Evolutionary conservation across 2,888 invertebrate species (phyloP).

Genomic region (Shargacucullia verbasci): DNA sequence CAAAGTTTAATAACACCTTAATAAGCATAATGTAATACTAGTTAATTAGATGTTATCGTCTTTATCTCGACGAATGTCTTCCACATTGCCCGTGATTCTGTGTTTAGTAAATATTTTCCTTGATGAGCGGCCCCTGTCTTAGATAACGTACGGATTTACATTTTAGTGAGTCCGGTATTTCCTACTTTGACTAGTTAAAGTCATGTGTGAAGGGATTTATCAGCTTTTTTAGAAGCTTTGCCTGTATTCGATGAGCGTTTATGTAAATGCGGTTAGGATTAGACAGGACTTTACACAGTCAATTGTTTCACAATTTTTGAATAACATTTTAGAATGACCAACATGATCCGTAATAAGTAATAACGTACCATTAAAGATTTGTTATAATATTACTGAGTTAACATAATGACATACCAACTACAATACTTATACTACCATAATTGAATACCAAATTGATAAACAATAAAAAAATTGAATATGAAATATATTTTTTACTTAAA

Average conservation of each 20-base stretch:
- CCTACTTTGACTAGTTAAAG: constrained; percentile 50
- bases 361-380: too few relatives aligned
- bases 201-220: constrained; percentile 65
- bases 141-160: constrained; percentile 75
- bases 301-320: too few relatives aligned
- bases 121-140: constrained; percentile 69
- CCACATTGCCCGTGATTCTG: constrained; percentile 71
- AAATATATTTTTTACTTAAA: too few relatives aligned
- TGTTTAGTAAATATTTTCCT: constrained; percentile 85
- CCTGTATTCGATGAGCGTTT: constrained; percentile 51
- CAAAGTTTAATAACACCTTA: constrained; percentile 65
- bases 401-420: too few relatives aligned
- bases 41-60: constrained; percentile 83
- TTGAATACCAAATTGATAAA: too few relatives aligned
- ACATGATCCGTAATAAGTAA: too few relatives aligned
- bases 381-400: too few relatives aligned
- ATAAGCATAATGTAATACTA: constrained; percentile 72
- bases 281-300: not conserved
- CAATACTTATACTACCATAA: too few relatives aligned
- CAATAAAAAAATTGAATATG: too few relatives aligned
- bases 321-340: too few relatives aligned
- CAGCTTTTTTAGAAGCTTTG: not conserved
- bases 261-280: constrained; percentile 55
- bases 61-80: constrained; percentile 77
- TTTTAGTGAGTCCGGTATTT: constrained; percentile 65